Evolutionary conservation across 2,113 vertebrate genomes (phyloP), one percentile per base, ranked within the genome.

Genomic region (Pomatostomus ruficeps): DNA sequence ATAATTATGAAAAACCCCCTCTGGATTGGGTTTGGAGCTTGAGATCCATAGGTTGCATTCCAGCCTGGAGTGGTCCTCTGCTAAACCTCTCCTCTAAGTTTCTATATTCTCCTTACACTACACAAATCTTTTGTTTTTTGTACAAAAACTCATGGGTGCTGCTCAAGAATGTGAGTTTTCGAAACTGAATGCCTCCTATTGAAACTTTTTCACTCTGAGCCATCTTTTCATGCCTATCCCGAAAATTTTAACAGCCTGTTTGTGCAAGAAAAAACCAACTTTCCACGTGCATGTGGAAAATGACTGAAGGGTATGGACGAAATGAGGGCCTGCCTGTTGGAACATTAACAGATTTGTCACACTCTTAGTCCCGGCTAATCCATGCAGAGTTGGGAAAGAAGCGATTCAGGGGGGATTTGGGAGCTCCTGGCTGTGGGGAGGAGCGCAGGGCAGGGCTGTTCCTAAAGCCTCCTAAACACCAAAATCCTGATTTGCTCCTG

Each of bases 311-410:
- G 85, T 93, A 95, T 80, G 88, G 72, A 71, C 15, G 19, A 82
- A 96, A 94, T 90, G 43, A 94, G 91, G 91, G 57, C 68, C 40
- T 68, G 93, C 88, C 92, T 96, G 94, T 96, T 97, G 90, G 91
- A 97, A 95, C 92, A 93, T 96, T 93, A 94, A 96, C 93, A 93
- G 89, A 88, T 96, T 95, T 94, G 91, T 96, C 93, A 94, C 95
- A 91, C 78, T 91, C 42, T 80, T 91, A 42, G 91, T 80, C 93
- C 75, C 70, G 86, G 72, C 68, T 94, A 89, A 85, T 81, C 77
- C 82, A 11, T 77, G 85, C 68, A 77, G 67, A 95, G 82, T 71
- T 81, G 92, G 63, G 91, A 85, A 85, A 72, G 67, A 91, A 78
- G 59, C 71, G 38, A 11, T 80, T 40, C 78, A 17, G 52, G 11